phyloP scores from a whole-genome alignment of 2,113 vertebrate genomes.

The Danio rerio region GRCz12tu NC_133183.1:60955001-60955500 shows the following conservation, averaged over 20 bases:
- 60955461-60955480: slow-evolving; percentile 16
- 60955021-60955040: no score
- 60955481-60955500: slow-evolving; percentile 21
- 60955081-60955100: no score
- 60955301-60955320: not conserved
- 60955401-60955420: slow-evolving; percentile 31
- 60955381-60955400: slow-evolving; percentile 42
- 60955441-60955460: slow-evolving; percentile 45
- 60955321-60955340: not conserved
- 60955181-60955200: not conserved
- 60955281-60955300: not conserved
- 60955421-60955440: slow-evolving; percentile 35
- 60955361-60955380: slow-evolving; percentile 52
- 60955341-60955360: slow-evolving; percentile 23
- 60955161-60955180: not conserved
- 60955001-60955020: no score
- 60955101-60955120: not conserved
- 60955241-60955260: not conserved
- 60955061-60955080: no score
- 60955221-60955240: not conserved
- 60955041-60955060: no score
- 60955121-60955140: not conserved
- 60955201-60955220: not conserved
- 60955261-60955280: slow-evolving; percentile 3
- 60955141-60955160: not conserved